Evolutionary conservation across 2,113 vertebrate species (phyloP), one percentile per base, ranked within the genome.

Genomic region (Gila orcuttii): DNA sequence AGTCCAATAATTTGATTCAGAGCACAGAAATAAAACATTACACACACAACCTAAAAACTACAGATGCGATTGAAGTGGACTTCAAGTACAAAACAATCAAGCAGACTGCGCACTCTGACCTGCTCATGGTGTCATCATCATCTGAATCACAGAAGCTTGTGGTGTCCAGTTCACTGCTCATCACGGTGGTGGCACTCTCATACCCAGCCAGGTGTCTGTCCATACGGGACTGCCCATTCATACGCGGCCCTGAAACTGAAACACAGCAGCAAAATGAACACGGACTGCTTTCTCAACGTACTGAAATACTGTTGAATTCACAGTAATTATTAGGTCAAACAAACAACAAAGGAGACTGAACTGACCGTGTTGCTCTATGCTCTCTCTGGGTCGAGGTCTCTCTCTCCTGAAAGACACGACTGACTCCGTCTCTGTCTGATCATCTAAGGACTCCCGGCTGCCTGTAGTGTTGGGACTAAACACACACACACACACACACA

Each of bases 161-260:
- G 17, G 96, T 96, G 82, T 97, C 97, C 79, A 97, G 92, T 90
- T 97, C 97, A 31, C 97, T 97, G 93, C 96, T 97, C 94, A 97
- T 94, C 55, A 97, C 94, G 0, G 96, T 96, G 17, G 96, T 97
- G 78, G 96, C 95, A 79, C 96, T 96, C 92, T 97, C 96, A 0
- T 97, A 97, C 0, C 96, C 96, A 0, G 96, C 95, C 77, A 97
- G 93, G 91, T 97, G 96, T 76, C 96, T 95, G 87, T 97, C 96
- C 85, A 96, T 87, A 9, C 96, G 94, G 0, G 92, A 94, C 89
- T 96, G 94, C 10, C 95, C 95, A 0, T 95, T 93, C 82, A 96
- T 87, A 6, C 95, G 93, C 15, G 95, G 94, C 57, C 95, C 92
- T 91, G 71, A 12, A 75, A 10, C 52, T 79, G 1, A 68, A 60